Evolutionary conservation across 2,888 invertebrate genomes (phyloP).

Genomic region (Cosmia trapezina): DNA sequence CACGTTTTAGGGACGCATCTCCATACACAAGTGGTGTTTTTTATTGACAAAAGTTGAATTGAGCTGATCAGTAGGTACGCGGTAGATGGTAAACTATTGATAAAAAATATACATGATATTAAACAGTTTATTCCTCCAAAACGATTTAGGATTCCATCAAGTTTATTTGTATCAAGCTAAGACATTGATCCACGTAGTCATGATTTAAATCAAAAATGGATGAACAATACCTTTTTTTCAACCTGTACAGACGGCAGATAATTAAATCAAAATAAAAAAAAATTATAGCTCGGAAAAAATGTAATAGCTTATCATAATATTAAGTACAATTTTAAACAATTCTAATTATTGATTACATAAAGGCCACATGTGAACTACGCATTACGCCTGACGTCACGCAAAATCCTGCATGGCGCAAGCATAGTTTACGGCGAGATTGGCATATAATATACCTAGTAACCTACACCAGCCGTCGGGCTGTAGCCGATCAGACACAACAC

Average conservation of each 20-base stretch:
- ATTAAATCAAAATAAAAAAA: background rate
- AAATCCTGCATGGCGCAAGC: background rate
- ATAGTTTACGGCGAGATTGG: too few relatives aligned
- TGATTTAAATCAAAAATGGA: background rate
- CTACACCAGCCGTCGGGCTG: background rate
- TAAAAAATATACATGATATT: background rate
- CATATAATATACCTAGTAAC: background rate
- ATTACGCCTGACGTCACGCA: background rate
- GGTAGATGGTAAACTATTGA: background rate
- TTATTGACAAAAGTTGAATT: too few relatives aligned
- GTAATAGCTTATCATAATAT: background rate
- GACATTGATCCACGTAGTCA: background rate
- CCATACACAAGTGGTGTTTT: too few relatives aligned
- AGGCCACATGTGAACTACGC: background rate
- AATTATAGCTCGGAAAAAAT: background rate
- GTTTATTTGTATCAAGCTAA: background rate
- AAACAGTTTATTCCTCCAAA: background rate
- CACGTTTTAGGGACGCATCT: background rate
- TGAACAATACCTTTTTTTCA: background rate
- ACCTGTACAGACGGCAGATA: background rate
- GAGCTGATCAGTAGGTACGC: background rate
- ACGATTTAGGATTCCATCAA: background rate
- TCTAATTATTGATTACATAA: conserved; percentile 1
- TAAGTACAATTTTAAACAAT: background rate
- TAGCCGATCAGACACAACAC: background rate